Base-by-base conservation (phyloP, 2,797 vertebrate species). In the Rhynchotus rufescens region DNA sequence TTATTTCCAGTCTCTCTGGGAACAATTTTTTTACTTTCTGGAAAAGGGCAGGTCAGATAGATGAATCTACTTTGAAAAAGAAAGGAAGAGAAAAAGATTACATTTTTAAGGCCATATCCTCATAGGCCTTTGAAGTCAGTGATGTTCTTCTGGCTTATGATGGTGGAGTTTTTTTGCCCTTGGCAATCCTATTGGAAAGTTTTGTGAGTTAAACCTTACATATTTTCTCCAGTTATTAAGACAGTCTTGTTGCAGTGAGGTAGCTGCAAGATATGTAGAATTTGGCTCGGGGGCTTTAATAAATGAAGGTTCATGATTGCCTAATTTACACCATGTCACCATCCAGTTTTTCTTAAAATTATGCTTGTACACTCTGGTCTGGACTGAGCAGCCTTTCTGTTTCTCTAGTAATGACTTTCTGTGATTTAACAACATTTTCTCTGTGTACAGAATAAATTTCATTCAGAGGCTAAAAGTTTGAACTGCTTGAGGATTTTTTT, bases 211-310 rank as follows among this genome's bases (percentile, higher is more conserved):
- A 89, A 83, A 59, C 72, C 45, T 73, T 56, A 28, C 13, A n/a
- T 74, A 38, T 76, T 89, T 90, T 92, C 66, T 78, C 8, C 80
- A 82, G 12, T 76, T 87, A 80, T 62, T 82, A 38, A 40, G 85
- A 14, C 61, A 47, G 69, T 78, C 8, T 34, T 30, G 78, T 44
- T 54, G 30, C 60, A 76, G 16, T 74, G n/a, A 75, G 10, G 15
- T 65, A 80, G 15, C 12, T 57, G 10, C 34, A 83, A 56, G 32
- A 40, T 79, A 15, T 30, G 13, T 15, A 75, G 30, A 86, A 83
- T 78, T 80, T 62, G 49, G 62, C 38, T 44, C 34, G 36, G 7
- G 9, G 15, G 25, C 20, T 77, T 11, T 19, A 74, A n/a, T 68
- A 88, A 89, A 88, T 60, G 8, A 65, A 84, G 67, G 25, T 45